Evolutionary conservation across 2,888 invertebrate species (phyloP), one percentile per base, ranked within the genome.

Genomic region (Microctonus aethiopoides): DNA sequence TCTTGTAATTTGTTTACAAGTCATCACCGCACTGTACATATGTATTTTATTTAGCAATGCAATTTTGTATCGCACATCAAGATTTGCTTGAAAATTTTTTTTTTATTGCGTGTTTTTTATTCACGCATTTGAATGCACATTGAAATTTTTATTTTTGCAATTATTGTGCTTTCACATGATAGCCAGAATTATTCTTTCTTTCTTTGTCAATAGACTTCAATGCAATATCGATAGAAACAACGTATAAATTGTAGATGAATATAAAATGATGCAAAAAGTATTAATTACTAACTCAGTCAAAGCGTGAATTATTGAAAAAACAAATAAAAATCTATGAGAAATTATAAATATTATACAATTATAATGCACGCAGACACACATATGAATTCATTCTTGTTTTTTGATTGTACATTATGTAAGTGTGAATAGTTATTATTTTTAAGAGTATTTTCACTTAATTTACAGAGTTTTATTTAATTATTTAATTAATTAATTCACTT

Each of bases 11-110:
- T 24, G 11, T 61, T 34, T 61, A 61, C 36, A 24, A 41, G 34
- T 32, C 32, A 22, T 59, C 24, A 24, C 59, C 59, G 34, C 16
- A 61, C 61, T 61, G 39, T 61, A 61, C 39, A 61, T 34, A 61
- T n/a, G n/a, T 61, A 41, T 61, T 61, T 24, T 61, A 41, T 61
- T 61, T 24, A 24, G 39, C 20, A 41, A 41, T 41, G 24, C 34
- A 46, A 59, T 13, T 22, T 26, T 16, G 9, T 29, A 34, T 59
- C 22, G 59, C 59, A 59, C 20, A 32, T 34, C 34, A 24, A 59
- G 59, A 59, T 32, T 59, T 22, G 11, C 9, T 34, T 59, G n/a
- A n/a, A 9, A 36, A 59, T 34, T 34, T 59, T 34, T 6, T 3
- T 59, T 34, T 5, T 34, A 20, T 11, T 59, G 5, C 11, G 3